Evolutionary conservation across 2,113 vertebrate genomes (phyloP), one percentile per base, ranked within the genome.

Genomic region (Lamprotornis superbus): DNA sequence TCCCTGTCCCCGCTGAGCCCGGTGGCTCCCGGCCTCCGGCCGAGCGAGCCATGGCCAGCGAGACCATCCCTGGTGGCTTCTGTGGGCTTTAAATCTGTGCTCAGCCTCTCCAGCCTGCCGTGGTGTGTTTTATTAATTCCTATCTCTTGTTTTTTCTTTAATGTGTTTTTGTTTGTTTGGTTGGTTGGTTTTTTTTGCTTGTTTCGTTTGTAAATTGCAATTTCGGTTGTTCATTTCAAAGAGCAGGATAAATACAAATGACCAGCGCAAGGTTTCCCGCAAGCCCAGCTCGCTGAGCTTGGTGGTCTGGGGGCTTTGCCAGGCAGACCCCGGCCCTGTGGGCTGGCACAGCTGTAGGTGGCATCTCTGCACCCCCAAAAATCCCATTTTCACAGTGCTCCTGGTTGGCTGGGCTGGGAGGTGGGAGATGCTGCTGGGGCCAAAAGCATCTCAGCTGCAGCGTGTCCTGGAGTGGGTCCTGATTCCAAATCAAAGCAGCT

Each of bases 231-330:
- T 31, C 8, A 2, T 74, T 61, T 61, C 12, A 4, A 84, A 56
- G 20, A 78, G n/a, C 1, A 1, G 37, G n/a, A 42, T 77, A 83
- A 74, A 73, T 19, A 47, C 4, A n/a, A 70, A 16, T 37, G 23
- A 7, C 6, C 27, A 0, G 33, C 12, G 0, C 31, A 4, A 60
- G 40, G n/a, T 84, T 25, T 83, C 20, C 18, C 1, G 18, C 30
- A 13, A n/a, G 35, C 52, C 30, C 18, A 7, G 40, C 8, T 2
- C 1, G 3, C 13, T 1, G 1, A 50, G 39, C 39, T 39, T 28
- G 50, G 35, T 46, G 90, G 24, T 46, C 57, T 79, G 65, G 85
- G 67, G 57, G 49, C 37, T 90, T 68, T 30, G 57, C 46, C 42
- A 57, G 46, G 68, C 37, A 31, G 11, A 80, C 19, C 67, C 40